Evolutionary conservation across 2,888 invertebrate genomes (phyloP).

Genomic region (Nesidiocoris tenuis): DNA sequence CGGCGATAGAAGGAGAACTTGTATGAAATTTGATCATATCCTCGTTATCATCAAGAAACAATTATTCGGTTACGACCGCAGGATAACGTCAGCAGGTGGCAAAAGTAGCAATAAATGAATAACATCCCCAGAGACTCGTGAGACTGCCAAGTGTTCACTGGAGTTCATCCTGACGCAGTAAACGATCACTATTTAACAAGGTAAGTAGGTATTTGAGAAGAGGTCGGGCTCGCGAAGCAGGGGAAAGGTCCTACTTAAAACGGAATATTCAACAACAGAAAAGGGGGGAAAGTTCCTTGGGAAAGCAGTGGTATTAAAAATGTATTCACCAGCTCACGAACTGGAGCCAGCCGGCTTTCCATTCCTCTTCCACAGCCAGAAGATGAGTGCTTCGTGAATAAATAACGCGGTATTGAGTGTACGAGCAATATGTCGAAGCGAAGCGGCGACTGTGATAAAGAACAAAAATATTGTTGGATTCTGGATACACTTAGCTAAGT

Average conservation of each 20-base stretch:
- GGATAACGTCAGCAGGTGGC: too few relatives aligned
- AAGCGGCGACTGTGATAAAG: too few relatives aligned
- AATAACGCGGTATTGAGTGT: neutral
- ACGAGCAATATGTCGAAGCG: neutral
- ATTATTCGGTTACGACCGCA: too few relatives aligned
- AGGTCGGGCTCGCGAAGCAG: neutral
- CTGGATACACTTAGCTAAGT: too few relatives aligned
- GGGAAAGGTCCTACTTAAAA: neutral
- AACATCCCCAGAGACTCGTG: too few relatives aligned
- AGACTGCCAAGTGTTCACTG: too few relatives aligned
- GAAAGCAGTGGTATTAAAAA: neutral
- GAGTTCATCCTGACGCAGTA: neutral
- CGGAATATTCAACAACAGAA: neutral
- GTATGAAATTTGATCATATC: too few relatives aligned
- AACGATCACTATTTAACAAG: neutral
- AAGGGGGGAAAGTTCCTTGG: neutral
- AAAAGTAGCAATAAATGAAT: too few relatives aligned
- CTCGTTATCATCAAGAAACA: too few relatives aligned
- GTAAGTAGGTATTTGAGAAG: neutral
- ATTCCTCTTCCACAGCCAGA: neutral
- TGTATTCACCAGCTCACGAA: neutral
- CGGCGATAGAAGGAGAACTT: too few relatives aligned
- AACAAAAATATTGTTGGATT: too few relatives aligned
- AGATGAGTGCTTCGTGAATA: neutral
- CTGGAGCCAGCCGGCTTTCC: neutral